These are phyloP conservation scores for Sternotherus odoratus DNA, from an alignment of 2,797 vertebrate species.

Conservation along the genomic window DNA sequence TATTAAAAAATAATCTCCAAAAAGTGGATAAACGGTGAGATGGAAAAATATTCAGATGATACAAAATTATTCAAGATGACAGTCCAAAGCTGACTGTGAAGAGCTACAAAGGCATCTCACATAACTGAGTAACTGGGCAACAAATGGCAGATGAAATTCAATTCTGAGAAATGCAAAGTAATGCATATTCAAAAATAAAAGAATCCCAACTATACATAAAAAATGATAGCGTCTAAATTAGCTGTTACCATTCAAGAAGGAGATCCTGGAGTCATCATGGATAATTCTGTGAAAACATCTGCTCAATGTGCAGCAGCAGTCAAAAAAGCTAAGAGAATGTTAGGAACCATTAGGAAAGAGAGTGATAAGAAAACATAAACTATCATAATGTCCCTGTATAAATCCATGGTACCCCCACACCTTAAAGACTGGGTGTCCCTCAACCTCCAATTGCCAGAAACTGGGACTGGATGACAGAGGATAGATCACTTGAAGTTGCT, in stretches of 20 bases:
- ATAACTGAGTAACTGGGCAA: too few relatives aligned
- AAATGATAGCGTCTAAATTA: neutral
- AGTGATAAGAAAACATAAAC: neutral
- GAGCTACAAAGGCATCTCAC: too few relatives aligned
- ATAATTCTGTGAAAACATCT: too few relatives aligned
- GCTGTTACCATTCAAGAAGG: too few relatives aligned
- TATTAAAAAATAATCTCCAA: neutral
- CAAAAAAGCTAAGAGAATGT: neutral
- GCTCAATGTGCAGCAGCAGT: neutral
- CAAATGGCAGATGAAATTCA: neutral
- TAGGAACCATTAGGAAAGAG: neutral
- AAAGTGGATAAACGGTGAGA: too few relatives aligned
- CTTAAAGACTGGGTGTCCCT: neutral
- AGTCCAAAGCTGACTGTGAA: too few relatives aligned
- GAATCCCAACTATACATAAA: neutral
- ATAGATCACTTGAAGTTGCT: neutral
- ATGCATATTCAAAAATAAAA: neutral
- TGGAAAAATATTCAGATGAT: too few relatives aligned
- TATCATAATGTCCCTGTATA: neutral
- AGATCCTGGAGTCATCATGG: too few relatives aligned
- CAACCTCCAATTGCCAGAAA: too few relatives aligned
- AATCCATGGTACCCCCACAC: neutral
- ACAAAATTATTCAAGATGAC: too few relatives aligned
- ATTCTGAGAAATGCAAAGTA: neutral
- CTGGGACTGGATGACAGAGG: neutral